phyloP scores from a whole-genome alignment of 2,113 vertebrate species.

The Corydoras maculifer region DNA sequence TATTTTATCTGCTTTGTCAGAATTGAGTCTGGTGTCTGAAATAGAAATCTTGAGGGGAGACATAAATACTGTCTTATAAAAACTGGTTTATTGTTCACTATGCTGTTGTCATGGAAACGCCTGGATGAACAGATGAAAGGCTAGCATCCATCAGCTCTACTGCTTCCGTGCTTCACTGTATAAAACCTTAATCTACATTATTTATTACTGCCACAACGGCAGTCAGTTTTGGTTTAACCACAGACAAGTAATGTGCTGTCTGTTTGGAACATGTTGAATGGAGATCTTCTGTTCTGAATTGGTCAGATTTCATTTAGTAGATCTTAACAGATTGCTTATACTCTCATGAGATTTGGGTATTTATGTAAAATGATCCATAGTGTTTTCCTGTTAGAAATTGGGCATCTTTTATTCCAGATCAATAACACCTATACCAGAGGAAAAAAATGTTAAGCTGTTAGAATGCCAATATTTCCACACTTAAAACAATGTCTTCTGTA shows the following conservation, averaged over 20 bases:
- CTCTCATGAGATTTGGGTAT: background rate
- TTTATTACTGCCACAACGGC: slow-evolving; percentile 17
- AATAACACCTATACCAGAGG: too few species aligned
- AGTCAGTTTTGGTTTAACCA: slow-evolving; percentile 1
- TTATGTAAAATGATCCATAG: background rate
- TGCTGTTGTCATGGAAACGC: slow-evolving; percentile 46
- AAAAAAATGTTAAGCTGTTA: too few species aligned
- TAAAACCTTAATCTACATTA: slow-evolving; percentile 20
- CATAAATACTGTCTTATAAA: slow-evolving; percentile 7
- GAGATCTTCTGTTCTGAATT: too few species aligned
- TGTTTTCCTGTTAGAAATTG: background rate
- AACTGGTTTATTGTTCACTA: slow-evolving; percentile 32
- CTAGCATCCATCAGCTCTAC: slow-evolving; percentile 18
- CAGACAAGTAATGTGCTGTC: background rate
- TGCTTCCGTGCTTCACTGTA: slow-evolving; percentile 20
- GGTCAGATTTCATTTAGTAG: too few species aligned
- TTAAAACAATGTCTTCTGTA: too few species aligned
- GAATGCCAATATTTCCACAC: too few species aligned
- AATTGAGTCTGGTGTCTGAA: too few species aligned
- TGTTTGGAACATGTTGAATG: too few species aligned
- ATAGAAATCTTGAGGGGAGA: too few species aligned
- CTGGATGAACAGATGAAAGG: slow-evolving; percentile 36
- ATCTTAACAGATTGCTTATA: background rate
- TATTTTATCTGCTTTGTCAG: too few species aligned
- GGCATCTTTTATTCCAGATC: too few species aligned